phyloP scores from a whole-genome alignment of 1,140 invertebrate species.

The Formica selysi region DNA sequence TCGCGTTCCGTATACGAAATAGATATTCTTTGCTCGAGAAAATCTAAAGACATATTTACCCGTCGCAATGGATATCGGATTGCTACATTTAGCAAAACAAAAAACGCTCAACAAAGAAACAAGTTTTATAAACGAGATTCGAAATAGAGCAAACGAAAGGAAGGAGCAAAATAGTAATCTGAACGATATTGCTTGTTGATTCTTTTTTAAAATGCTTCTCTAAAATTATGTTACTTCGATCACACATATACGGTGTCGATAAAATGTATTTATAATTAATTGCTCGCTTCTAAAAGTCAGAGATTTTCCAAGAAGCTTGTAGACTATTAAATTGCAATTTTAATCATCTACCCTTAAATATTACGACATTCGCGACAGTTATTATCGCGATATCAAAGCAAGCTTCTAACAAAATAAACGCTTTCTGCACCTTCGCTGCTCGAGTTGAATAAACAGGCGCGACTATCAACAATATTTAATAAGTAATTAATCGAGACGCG shows the following conservation, averaged over 20 bases:
- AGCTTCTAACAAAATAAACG: conserved; percentile 15
- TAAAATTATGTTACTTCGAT: not conserved
- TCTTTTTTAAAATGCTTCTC: too few relatives aligned
- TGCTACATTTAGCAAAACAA: conserved; percentile 18
- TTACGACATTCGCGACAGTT: conserved; percentile 14
- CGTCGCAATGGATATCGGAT: not conserved
- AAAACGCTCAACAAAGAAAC: not conserved
- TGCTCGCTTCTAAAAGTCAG: not conserved
- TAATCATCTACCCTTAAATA: not conserved
- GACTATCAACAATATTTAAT: conserved; percentile 57
- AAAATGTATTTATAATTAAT: not conserved
- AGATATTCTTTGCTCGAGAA: not conserved
- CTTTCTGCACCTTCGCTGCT: not conserved
- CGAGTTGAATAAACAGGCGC: conserved; percentile 10
- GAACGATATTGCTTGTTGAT: not conserved
- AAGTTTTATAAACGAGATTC: not conserved
- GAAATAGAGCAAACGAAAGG: not conserved
- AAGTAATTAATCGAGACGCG: conserved; percentile 62
- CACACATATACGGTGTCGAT: too few relatives aligned
- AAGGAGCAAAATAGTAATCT: not conserved
- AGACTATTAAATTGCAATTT: conserved; percentile 6
- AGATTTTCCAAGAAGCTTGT: not conserved
- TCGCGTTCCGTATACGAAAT: not conserved
- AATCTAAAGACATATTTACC: not conserved
- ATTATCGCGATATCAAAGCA: not conserved